Conservation (phyloP, 2,888 invertebrate species). For the Rambutsinella grinnellia region DNA sequence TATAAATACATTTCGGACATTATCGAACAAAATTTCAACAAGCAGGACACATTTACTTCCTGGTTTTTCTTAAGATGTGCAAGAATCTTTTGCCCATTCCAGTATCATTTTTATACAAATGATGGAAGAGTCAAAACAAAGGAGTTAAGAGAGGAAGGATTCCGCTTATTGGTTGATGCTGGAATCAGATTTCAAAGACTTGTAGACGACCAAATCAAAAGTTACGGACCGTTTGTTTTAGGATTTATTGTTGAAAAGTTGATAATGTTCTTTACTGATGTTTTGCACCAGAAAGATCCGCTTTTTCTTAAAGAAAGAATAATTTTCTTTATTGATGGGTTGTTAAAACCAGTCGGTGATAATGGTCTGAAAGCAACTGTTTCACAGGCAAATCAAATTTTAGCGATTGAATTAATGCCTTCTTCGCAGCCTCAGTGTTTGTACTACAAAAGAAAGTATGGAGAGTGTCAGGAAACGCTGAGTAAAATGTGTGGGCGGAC, state of each 20-base stretch:
- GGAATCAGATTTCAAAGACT: conserved; percentile 43
- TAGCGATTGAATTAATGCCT: conserved; percentile 40
- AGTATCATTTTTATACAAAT: conserved; percentile 26
- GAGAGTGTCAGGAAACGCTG: conserved; percentile 32
- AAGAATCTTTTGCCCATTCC: conserved; percentile 24
- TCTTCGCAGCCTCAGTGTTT: conserved; percentile 35
- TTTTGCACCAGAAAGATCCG: conserved; percentile 18
- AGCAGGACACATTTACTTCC: conserved; percentile 35
- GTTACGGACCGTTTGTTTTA: conserved; percentile 36
- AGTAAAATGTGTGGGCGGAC: conserved; percentile 40
- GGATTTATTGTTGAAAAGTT: conserved; percentile 39
- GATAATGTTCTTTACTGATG: conserved; percentile 16
- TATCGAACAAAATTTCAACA: conserved; percentile 28
- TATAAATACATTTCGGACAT: conserved; percentile 26
- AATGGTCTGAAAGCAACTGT: conserved; percentile 31
- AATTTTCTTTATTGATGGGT: conserved; percentile 43
- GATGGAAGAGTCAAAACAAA: conserved; percentile 38
- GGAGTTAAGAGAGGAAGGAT: conserved; percentile 38
- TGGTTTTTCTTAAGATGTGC: conserved; percentile 43
- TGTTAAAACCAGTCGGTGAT: conserved; percentile 29
- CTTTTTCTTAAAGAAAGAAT: conserved; percentile 32
- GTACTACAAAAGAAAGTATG: conserved; percentile 37
- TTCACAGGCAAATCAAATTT: conserved; percentile 43
- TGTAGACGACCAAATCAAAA: conserved; percentile 45
- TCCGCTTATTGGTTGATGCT: conserved; percentile 28